Conservation (phyloP, 2,113 vertebrate genomes). For the Pelusios castaneus region DNA sequence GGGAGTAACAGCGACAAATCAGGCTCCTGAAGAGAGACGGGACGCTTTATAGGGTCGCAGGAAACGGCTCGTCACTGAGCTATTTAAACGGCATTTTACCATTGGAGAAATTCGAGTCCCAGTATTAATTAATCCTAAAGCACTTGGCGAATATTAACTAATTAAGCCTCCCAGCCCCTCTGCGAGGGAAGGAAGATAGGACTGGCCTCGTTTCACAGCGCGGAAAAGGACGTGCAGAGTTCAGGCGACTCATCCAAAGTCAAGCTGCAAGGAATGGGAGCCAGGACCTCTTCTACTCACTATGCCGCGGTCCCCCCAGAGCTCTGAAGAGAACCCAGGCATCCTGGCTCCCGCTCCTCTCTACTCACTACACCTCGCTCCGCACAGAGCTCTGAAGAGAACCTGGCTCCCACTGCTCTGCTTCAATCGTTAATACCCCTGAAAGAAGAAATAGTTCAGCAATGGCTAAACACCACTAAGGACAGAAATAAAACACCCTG, state of each 20-base stretch:
- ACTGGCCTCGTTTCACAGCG: slow-evolving; percentile 41
- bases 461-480: neutral
- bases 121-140: slow-evolving; percentile 74
- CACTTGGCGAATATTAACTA: slow-evolving; percentile 67
- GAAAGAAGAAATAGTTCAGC: neutral
- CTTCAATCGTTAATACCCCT: neutral
- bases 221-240: rapidly evolving
- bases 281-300: neutral
- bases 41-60: neutral
- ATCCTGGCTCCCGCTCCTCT: no score
- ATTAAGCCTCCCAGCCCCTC: slow-evolving; percentile 62
- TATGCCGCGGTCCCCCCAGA: rapidly evolving
- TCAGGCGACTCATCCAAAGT: neutral
- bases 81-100: slow-evolving; percentile 7
- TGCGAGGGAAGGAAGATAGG: slow-evolving; percentile 43
- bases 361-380: rapidly evolving
- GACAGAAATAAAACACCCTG: neutral
- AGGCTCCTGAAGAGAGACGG: rapidly evolving
- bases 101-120: slow-evolving; percentile 48
- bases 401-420: neutral
- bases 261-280: rapidly evolving
- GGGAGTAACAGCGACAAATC: neutral
- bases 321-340: neutral
- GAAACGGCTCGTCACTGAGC: neutral
- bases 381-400: neutral